These are phyloP conservation scores for Strigops habroptila DNA, from an alignment of 2,113 vertebrate species.

Conservation along the genomic window DNA sequence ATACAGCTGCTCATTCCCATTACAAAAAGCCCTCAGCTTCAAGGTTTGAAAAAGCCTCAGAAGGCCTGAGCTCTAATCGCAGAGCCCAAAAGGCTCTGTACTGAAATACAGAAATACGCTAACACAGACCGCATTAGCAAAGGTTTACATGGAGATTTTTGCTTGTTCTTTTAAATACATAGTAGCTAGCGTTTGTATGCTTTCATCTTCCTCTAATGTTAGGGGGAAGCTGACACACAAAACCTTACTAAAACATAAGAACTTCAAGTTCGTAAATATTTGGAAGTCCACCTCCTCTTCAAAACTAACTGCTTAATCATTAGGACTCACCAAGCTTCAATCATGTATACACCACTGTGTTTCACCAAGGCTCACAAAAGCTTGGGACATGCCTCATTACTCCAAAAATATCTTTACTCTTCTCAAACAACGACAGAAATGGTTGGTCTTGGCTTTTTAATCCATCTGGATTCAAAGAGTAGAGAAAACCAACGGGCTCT, in stretches of 20 bases:
- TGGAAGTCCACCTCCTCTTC: not conserved
- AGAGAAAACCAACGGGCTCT: not conserved
- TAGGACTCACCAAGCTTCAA: not conserved
- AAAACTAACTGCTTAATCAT: not conserved
- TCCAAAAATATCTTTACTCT: not conserved
- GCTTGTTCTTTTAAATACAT: not conserved
- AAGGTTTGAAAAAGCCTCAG: not conserved
- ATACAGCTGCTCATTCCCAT: not conserved
- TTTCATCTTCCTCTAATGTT: constrained; percentile 30
- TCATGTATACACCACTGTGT: not conserved
- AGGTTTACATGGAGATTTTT: constrained; percentile 8
- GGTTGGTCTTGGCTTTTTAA: not conserved
- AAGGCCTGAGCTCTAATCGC: not conserved
- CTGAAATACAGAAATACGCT: not conserved
- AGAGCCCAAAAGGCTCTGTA: not conserved
- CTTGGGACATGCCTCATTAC: not conserved
- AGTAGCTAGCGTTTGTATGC: not conserved
- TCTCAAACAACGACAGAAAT: not conserved
- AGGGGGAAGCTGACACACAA: not conserved
- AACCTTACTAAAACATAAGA: constrained; percentile 4
- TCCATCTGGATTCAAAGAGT: not conserved
- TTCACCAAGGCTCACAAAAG: not conserved
- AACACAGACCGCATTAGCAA: not conserved
- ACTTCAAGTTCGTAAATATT: constrained; percentile 11
- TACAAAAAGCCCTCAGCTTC: not conserved